These are phyloP conservation scores for Coenonympha glycerion DNA, from an alignment of 2,888 invertebrate species.

Conservation along the genomic window DNA sequence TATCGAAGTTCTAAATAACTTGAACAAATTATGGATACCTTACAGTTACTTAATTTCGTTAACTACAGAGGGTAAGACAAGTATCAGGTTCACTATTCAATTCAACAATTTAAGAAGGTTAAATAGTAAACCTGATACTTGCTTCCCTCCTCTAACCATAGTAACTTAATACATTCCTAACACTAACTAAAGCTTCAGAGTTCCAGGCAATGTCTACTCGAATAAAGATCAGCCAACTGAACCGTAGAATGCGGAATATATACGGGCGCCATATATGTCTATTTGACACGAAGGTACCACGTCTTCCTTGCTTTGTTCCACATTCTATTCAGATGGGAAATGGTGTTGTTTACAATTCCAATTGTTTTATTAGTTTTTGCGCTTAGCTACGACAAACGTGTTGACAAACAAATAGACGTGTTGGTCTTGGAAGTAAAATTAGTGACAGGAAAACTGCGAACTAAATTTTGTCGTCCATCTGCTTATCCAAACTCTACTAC, in stretches of 20 bases:
- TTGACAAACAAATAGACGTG: not conserved
- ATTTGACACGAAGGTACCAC: conserved; percentile 2
- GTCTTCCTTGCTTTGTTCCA: conserved; percentile 18
- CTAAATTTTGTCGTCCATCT: no score
- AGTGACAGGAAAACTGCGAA: no score
- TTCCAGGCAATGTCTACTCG: conserved; percentile 14
- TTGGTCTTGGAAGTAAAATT: no score
- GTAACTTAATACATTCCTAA: not conserved
- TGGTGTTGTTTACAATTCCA: conserved; percentile 19
- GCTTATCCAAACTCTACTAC: no score
- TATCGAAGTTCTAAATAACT: no score
- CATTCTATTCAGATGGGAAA: conserved; percentile 22
- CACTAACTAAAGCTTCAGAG: conserved; percentile 8
- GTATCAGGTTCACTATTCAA: no score
- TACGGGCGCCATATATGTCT: conserved; percentile 10
- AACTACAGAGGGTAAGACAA: no score
- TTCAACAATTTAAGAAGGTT: no score
- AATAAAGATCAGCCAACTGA: conserved; percentile 18
- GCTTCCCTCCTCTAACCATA: not conserved
- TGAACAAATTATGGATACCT: no score
- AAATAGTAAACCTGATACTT: not conserved
- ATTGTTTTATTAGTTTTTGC: conserved; percentile 4
- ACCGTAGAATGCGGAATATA: conserved; percentile 25
- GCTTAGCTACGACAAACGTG: not conserved
- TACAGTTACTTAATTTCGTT: no score